Evolutionary conservation across 2,888 invertebrate species (phyloP).

Genomic region (Melanostoma mellinum): DNA sequence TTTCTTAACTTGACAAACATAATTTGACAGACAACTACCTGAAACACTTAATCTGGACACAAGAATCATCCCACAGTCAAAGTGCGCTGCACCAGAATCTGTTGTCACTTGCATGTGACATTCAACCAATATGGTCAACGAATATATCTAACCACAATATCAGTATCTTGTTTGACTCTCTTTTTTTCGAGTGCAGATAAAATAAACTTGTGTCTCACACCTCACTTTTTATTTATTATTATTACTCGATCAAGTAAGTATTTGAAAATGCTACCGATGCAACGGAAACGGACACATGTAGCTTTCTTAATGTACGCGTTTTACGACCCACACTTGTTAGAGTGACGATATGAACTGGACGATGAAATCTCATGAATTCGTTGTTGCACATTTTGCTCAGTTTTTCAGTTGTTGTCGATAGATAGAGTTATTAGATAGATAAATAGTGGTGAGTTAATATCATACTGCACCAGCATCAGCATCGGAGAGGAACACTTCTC

Average conservation of each 20-base stretch:
- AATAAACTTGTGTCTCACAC: conserved; percentile 46
- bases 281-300: conserved; percentile 31
- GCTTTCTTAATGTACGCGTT: conserved; percentile 40
- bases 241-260: conserved; percentile 16
- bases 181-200: conserved; percentile 22
- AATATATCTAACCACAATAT: conserved; percentile 36
- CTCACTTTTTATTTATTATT: conserved; percentile 52
- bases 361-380: conserved; percentile 41
- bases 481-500: conserved; percentile 28
- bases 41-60: conserved; percentile 66
- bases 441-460: conserved; percentile 20
- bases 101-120: conserved; percentile 61
- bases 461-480: conserved; percentile 37
- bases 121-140: conserved; percentile 54
- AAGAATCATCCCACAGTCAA: conserved; percentile 62
- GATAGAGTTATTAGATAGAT: conserved; percentile 13
- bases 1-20: conserved; percentile 29
- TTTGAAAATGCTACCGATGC: conserved; percentile 26
- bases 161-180: conserved; percentile 30
- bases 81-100: conserved; percentile 36
- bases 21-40: conserved; percentile 62
- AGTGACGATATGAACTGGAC: conserved; percentile 64
- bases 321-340: conserved; percentile 68
- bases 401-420: conserved; percentile 16
- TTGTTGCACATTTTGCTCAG: conserved; percentile 33